Evolutionary conservation across 2,888 invertebrate species (phyloP).

Genomic region (Geotrupes spiniger): DNA sequence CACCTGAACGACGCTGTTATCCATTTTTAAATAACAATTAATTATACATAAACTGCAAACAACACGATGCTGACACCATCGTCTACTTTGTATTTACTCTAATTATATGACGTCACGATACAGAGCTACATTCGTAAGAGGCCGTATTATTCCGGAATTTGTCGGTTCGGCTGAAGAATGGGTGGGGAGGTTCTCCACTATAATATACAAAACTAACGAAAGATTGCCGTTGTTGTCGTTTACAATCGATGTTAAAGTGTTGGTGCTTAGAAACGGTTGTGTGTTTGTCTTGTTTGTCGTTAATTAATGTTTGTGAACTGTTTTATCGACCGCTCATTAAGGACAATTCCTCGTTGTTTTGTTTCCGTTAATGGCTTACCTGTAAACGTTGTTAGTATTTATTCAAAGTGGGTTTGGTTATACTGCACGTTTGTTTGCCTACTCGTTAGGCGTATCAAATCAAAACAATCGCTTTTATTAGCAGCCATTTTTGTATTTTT

Average conservation of each 20-base stretch:
- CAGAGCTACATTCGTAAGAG: constrained; percentile 45
- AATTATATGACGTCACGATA: constrained; percentile 68
- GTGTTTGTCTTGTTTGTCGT: too few species aligned
- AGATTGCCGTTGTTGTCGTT: not conserved
- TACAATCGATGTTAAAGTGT: too few species aligned
- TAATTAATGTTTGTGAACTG: too few species aligned
- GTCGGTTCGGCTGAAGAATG: constrained; percentile 30
- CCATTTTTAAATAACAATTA: constrained; percentile 48
- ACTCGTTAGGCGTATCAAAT: constrained; percentile 8
- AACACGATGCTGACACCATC: constrained; percentile 63
- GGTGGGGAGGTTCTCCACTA: constrained; percentile 16
- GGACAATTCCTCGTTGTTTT: too few species aligned
- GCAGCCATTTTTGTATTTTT: too few species aligned
- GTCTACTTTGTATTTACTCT: constrained; percentile 70
- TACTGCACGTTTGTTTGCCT: constrained; percentile 12
- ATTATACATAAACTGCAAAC: constrained; percentile 46
- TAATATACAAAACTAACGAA: constrained; percentile 3
- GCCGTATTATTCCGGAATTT: constrained; percentile 39
- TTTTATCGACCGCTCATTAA: too few species aligned
- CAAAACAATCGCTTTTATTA: too few species aligned
- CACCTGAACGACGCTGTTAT: constrained; percentile 52
- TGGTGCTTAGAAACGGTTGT: too few species aligned
- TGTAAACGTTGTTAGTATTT: not conserved
- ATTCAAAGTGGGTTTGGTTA: not conserved
- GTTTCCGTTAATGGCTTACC: too few species aligned